Percentiles rank a stretch among this genome's conserved stretches.
These are phyloP conservation scores for Pharmacophagus antenor DNA, from an alignment of 2,888 invertebrate species.

Conservation along the genomic window DNA sequence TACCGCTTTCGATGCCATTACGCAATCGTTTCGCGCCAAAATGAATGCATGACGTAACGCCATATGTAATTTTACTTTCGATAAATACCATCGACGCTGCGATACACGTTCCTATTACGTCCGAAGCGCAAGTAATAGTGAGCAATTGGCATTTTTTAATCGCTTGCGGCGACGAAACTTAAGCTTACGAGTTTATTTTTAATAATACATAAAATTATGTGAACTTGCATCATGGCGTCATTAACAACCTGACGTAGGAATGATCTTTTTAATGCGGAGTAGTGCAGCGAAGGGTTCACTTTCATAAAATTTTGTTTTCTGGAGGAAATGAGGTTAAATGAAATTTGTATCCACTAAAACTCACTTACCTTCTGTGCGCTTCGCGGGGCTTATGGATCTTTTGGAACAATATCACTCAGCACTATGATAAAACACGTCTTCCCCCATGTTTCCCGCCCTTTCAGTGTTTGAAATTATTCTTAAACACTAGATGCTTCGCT, in stretches of 20 bases:
- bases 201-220: neutral
- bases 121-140: slow-evolving; percentile 10
- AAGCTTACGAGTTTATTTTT: neutral
- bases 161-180: slow-evolving; percentile 9
- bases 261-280: neutral
- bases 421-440: no score
- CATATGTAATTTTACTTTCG: slow-evolving; percentile 32
- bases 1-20: slow-evolving; percentile 24
- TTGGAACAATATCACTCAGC: no score
- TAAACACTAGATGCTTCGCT: no score
- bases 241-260: no score
- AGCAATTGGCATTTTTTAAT: slow-evolving; percentile 27
- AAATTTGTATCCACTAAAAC: no score
- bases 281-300: no score
- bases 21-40: slow-evolving; percentile 24
- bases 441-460: no score
- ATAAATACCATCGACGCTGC: slow-evolving; percentile 28
- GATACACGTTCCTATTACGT: slow-evolving; percentile 28
- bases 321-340: no score
- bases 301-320: no score
- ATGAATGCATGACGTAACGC: slow-evolving; percentile 28
- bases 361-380: no score
- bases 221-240: neutral
- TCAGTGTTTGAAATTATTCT: no score
- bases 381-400: no score